Evolutionary conservation across 2,797 vertebrate species (phyloP).

Genomic region (Geotrypetes seraphini): DNA sequence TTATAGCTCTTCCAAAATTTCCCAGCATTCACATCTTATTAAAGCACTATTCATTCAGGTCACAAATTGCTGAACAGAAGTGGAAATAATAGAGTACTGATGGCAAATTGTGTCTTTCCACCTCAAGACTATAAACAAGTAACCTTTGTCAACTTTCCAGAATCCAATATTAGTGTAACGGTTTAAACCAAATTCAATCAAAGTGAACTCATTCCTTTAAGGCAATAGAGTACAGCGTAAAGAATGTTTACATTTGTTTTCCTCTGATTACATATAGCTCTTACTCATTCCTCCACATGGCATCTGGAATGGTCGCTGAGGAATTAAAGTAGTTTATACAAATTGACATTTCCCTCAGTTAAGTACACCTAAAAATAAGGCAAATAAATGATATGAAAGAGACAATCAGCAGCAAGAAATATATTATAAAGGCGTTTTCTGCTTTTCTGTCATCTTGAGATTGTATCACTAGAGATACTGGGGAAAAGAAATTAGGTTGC

Average conservation of each 20-base stretch:
- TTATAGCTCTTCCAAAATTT: conserved; percentile 9
- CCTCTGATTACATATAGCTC: conserved; percentile 9
- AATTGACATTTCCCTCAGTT: too few species aligned
- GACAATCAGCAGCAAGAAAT: too few species aligned
- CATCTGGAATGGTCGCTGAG: too few species aligned
- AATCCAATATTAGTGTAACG: conserved; percentile 19
- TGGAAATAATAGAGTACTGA: conserved; percentile 27
- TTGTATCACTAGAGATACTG: too few species aligned
- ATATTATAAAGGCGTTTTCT: too few species aligned
- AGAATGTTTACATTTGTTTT: conserved; percentile 18
- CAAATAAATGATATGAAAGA: too few species aligned
- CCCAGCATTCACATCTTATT: conserved; percentile 2
- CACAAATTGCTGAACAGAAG: conserved; percentile 27
- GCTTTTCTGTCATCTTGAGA: too few species aligned
- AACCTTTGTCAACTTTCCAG: conserved; percentile 29
- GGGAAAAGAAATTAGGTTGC: too few species aligned
- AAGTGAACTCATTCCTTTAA: too few species aligned
- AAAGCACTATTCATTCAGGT: conserved; percentile 29
- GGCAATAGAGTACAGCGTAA: conserved; percentile 16
- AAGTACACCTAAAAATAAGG: too few species aligned
- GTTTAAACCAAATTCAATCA: conserved; percentile 16
- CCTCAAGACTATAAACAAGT: conserved; percentile 26
- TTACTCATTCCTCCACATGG: too few species aligned
- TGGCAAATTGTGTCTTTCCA: conserved; percentile 21
- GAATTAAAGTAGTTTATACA: too few species aligned